Evolutionary conservation across 2,888 invertebrate species (phyloP).

Genomic region (Lysandra bellargus): DNA sequence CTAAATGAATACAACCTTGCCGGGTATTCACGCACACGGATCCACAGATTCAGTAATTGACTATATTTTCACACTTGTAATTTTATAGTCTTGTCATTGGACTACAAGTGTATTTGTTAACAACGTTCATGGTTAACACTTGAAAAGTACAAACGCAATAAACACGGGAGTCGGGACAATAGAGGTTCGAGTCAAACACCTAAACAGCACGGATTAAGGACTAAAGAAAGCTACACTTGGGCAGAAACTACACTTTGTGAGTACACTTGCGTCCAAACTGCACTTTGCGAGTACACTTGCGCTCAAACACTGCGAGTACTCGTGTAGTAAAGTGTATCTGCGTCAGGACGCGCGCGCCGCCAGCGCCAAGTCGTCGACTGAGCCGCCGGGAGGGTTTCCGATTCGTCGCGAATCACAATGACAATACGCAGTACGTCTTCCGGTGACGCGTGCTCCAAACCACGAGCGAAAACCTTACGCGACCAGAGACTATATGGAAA

Average conservation of each 20-base stretch:
- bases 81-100: not conserved
- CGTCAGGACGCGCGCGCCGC: not conserved
- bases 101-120: conserved; percentile 2
- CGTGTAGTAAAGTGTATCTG: not conserved
- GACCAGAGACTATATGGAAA: not conserved
- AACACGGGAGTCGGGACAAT: not conserved
- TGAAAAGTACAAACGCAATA: not conserved
- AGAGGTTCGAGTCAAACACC: not conserved
- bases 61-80: not conserved
- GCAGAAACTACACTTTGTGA: not conserved
- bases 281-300: not conserved
- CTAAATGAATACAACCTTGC: conserved; percentile 36
- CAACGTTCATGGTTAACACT: not conserved
- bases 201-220: not conserved
- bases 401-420: conserved; percentile 55
- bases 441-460: conserved; percentile 48
- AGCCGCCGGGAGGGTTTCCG: conserved; percentile 5
- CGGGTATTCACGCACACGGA: not conserved
- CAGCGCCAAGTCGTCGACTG: not conserved
- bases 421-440: conserved; percentile 59
- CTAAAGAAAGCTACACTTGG: not conserved
- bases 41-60: not conserved
- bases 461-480: conserved; percentile 29
- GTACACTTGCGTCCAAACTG: too few relatives aligned
- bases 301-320: not conserved